phyloP scores from a whole-genome alignment of 2,113 vertebrate species.

The Urocynchramus pylzowi region DNA sequence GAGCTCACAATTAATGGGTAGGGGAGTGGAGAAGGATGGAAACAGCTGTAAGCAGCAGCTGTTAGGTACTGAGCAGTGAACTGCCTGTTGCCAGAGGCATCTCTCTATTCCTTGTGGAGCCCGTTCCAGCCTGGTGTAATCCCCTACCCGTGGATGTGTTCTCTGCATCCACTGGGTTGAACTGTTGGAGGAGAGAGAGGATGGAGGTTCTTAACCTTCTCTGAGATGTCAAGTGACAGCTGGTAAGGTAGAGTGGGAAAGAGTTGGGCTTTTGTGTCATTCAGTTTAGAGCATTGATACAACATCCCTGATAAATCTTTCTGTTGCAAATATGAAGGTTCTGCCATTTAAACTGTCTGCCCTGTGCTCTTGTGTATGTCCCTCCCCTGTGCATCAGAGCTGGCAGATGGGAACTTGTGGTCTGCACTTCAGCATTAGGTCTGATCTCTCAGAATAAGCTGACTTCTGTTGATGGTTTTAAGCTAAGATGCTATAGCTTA shows the following conservation, averaged over 20 bases:
- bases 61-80: neutral
- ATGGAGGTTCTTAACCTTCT: neutral
- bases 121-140: neutral
- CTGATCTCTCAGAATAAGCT: neutral
- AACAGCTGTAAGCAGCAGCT: slow-evolving; percentile 43
- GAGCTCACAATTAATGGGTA: accelerated
- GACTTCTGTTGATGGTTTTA: neutral
- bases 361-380: neutral
- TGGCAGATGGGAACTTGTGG: neutral
- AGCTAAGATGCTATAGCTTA: neutral
- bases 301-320: neutral
- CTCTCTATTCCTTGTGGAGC: neutral
- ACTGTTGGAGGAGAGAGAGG: neutral
- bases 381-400: neutral
- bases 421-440: neutral
- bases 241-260: neutral
- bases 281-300: neutral
- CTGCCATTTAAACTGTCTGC: neutral
- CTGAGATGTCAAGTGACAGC: neutral
- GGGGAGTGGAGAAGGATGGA: neutral
- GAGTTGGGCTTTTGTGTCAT: neutral
- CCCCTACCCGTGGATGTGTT: accelerated
- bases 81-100: neutral
- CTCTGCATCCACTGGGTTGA: neutral
- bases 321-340: neutral